Evolutionary conservation across 2,888 invertebrate species (phyloP), one percentile per base, ranked within the genome.

Genomic region (Aphelenchoides bicaudatus): DNA sequence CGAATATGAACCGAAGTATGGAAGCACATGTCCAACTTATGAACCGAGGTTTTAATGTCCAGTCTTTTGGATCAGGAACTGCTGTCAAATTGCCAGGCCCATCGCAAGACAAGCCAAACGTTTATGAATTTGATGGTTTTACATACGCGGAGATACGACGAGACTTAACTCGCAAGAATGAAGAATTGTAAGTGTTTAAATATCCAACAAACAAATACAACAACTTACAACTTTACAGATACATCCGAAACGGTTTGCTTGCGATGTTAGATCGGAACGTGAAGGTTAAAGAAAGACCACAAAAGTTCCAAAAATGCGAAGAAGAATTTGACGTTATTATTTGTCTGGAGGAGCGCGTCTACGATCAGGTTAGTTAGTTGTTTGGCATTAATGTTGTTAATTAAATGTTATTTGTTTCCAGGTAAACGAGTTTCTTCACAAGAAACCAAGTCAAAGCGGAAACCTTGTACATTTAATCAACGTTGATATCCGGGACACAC

Each of bases 1-100:
- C 93, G 78, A 98, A 98, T 81, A 98, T 98, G 91, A 98, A 98
- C 80, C 85, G 98, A 59, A 94, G 93, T 76, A 98, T 98, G 98
- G 98, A 98, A 83, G 96, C 96, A 16, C 98, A 99, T 83, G 90
- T 90, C 31, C 21, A 53, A 70, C 80, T 59, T 80, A 89, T 91
- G 56, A 98, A 98, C 83, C 93, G 93, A 78, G 96, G 96, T 13
- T 96, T 90, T 80, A 87, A 87, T 79, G 94, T 99, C 0, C 59
- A 68, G 37, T 80, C 79, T 1, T 79, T 74, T 49, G 83, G 83
- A 3, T 82, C 82, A n/a, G 83, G 84, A 31, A 81, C 73, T 58
- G 81, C 82, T 82, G 96, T 98, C 0, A 98, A 98, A 81, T 83
- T 99, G 58, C 98, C 98, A 5, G 98, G 98, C 34, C 87, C 89